These are phyloP conservation scores for Leiothrix lutea DNA, from an alignment of 2,113 vertebrate genomes.

Conservation along the genomic window DNA sequence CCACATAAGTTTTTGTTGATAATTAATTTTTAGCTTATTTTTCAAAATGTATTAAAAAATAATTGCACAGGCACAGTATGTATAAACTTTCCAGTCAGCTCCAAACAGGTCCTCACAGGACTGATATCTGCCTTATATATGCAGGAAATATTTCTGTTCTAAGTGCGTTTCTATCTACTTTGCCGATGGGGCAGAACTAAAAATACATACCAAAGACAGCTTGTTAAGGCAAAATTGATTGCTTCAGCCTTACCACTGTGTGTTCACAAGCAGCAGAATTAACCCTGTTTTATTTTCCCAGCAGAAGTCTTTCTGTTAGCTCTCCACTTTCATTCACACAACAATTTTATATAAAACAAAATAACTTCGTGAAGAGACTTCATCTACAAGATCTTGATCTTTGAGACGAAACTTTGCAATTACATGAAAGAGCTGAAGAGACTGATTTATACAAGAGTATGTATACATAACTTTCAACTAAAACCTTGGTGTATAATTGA, in stretches of 20 bases:
- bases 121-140: neutral
- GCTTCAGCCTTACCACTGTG: neutral
- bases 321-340: neutral
- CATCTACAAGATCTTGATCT: neutral
- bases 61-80: neutral
- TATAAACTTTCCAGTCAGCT: neutral
- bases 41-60: neutral
- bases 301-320: neutral
- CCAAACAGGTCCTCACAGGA: slow-evolving; percentile 30
- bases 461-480: rapidly evolving
- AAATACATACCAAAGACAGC: neutral
- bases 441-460: rapidly evolving
- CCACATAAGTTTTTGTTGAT: neutral
- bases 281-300: neutral
- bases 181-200: neutral
- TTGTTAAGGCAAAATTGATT: neutral
- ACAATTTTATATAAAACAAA: neutral
- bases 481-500: neutral
- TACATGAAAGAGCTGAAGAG: neutral
- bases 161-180: neutral
- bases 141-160: neutral
- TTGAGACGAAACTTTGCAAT: neutral
- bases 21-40: neutral
- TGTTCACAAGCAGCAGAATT: neutral
- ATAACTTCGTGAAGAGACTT: neutral